Conservation (phyloP, 2,888 invertebrate genomes). For the Caenorhabditis sp. region DNA sequence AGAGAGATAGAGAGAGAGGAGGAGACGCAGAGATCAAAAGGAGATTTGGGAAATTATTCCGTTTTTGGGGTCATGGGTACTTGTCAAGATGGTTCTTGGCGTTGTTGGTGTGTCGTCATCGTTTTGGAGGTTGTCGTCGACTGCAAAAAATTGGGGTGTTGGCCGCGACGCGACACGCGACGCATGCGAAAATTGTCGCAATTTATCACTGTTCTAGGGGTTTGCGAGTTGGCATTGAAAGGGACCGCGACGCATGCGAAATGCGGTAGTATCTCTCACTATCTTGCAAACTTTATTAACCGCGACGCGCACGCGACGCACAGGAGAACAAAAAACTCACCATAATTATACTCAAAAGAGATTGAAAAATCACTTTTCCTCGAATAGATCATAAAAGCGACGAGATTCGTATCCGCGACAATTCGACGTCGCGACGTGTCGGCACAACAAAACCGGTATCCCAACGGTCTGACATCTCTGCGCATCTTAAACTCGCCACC, state of each 20-base stretch:
- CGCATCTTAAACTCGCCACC: constrained; percentile 53
- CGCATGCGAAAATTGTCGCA: too few relatives aligned
- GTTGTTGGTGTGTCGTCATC: background rate
- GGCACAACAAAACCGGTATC: constrained; percentile 54
- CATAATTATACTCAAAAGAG: constrained; percentile 49
- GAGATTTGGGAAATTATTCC: background rate
- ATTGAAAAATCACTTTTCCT: constrained; percentile 29
- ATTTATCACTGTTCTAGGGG: too few relatives aligned
- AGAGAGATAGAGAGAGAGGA: too few relatives aligned
- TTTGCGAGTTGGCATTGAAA: too few relatives aligned
- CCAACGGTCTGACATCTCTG: constrained; percentile 46
- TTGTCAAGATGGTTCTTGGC: background rate
- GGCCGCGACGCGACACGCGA: too few relatives aligned
- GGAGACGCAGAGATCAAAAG: background rate
- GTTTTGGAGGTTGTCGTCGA: background rate
- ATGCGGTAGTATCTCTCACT: too few relatives aligned
- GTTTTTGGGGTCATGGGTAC: background rate
- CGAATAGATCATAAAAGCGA: constrained; percentile 47
- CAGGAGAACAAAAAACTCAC: too few relatives aligned
- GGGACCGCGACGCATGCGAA: too few relatives aligned
- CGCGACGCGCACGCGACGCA: too few relatives aligned
- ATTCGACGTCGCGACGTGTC: constrained; percentile 32
- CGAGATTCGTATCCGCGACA: constrained; percentile 41
- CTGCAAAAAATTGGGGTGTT: constrained; percentile 5
- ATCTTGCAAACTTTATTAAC: too few relatives aligned